These are phyloP conservation scores for Cheilosia vernalis DNA, from an alignment of 2,888 invertebrate species.

Conservation along the genomic window DNA sequence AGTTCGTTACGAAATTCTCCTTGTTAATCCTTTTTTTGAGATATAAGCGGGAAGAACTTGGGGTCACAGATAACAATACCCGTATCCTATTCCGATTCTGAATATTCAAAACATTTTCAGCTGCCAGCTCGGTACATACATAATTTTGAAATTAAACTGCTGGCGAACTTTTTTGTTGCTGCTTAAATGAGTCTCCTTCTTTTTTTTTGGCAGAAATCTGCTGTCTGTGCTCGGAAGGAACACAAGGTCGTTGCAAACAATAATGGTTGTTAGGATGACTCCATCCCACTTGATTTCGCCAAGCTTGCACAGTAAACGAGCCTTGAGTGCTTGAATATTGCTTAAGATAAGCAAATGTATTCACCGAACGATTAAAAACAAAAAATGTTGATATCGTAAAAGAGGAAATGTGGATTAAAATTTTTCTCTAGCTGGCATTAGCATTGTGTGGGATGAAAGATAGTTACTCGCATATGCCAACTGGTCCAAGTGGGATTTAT, in stretches of 20 bases:
- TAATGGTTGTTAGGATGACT: slow-evolving; percentile 2
- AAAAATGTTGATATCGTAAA: neutral
- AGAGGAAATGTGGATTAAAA: neutral
- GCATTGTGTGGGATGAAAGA: neutral
- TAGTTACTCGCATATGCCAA: neutral
- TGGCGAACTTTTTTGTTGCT: slow-evolving; percentile 12
- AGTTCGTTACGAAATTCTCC: no score
- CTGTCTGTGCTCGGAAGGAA: slow-evolving; percentile 17
- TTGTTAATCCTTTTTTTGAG: no score
- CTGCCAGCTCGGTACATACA: slow-evolving; percentile 8
- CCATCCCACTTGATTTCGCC: neutral
- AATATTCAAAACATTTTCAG: neutral
- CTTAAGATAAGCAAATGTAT: slow-evolving; percentile 5
- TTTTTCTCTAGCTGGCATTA: neutral
- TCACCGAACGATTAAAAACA: neutral
- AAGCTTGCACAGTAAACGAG: neutral
- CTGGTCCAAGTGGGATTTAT: neutral
- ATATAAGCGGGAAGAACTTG: no score
- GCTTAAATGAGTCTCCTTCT: neutral
- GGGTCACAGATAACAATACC: no score
- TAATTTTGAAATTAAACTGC: slow-evolving; percentile 29
- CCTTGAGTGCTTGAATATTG: neutral
- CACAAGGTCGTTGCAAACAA: slow-evolving; percentile 41
- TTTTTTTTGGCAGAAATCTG: slow-evolving; percentile 23
- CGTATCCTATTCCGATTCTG: no score